Base-by-base conservation (phyloP, 2,797 vertebrate species). In the Novumbra hubbsi region DNA sequence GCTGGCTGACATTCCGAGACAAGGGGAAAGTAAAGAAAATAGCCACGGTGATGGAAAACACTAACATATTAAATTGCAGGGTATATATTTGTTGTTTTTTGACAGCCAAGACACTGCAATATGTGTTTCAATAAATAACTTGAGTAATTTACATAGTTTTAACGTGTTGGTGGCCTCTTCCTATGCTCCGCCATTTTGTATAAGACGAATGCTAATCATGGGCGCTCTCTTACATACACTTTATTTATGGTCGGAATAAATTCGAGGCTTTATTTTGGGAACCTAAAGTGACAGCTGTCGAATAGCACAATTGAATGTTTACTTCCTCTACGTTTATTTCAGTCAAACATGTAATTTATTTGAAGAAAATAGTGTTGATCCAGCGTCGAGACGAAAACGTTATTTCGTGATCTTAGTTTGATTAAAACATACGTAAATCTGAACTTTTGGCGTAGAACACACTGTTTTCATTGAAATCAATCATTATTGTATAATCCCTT, bases 161-260 rank as follows among this genome's bases (percentile, higher is more conserved):
- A 93, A 91, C 91, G 91, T 94, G 91, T 94, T 93, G 91, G 92
- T 93, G 93, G 93, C 94, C 93, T 94, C 92, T 94, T 91, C 92
- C 91, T 88, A 89, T 89, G 86, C 90, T 93, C 94, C 94, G 93
- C 94, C 94, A 94, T 95, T 94, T 95, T 95, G 94, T 95, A 89
- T 88, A 87, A 92, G 91, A 83, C 91, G 89, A 93, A 94, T 93
- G 93, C 93, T 95, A 94, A 94, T 94, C 92, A 94, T 94, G 93
- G 93, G 94, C 93, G 93, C 94, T 94, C 92, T 90, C 21, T n/a
- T 90, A 86, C 87, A 86, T 87, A 81, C 91, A 94, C 93, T 94
- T 95, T 94, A 94, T 94, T 93, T 91, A 92, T 92, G 85, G 84
- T 71, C 67, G 77, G 88, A 89, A 92, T 93, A 91, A 93, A 93